phyloP scores from a whole-genome alignment of 2,113 vertebrate species.

The Amblyornis subalaris region DNA sequence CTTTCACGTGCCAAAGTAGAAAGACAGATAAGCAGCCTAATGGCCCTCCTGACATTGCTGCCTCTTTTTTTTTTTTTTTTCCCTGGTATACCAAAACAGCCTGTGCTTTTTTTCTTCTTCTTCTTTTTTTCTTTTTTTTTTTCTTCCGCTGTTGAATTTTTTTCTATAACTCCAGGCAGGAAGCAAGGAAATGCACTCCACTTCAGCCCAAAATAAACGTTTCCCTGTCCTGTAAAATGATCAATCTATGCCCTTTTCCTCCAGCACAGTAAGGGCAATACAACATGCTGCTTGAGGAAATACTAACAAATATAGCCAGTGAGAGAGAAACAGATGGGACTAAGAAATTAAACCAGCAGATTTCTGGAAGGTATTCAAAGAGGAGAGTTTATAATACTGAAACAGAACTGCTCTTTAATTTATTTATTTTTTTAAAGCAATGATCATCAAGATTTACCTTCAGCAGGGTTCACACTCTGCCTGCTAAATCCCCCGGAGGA shows the following conservation, averaged over 20 bases:
- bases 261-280: slow-evolving; percentile 71
- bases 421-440: slow-evolving; percentile 54
- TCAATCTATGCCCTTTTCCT: slow-evolving; percentile 75
- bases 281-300: slow-evolving; percentile 79
- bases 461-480: neutral
- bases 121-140: neutral
- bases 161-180: slow-evolving; percentile 46
- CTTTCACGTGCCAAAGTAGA: slow-evolving; percentile 72
- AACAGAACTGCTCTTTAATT: slow-evolving; percentile 74
- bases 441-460: slow-evolving; percentile 55
- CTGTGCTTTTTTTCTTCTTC: neutral
- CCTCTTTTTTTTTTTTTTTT: slow-evolving; percentile 5
- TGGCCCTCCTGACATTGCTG: slow-evolving; percentile 80
- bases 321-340: slow-evolving; percentile 80
- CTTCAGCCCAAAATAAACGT: slow-evolving; percentile 65
- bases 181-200: slow-evolving; percentile 45
- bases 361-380: slow-evolving; percentile 77
- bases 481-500: slow-evolving; percentile 38
- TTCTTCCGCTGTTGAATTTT: neutral
- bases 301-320: slow-evolving; percentile 80
- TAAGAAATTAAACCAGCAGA: slow-evolving; percentile 80
- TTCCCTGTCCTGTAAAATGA: slow-evolving; percentile 73
- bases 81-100: slow-evolving; percentile 27
- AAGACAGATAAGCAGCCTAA: slow-evolving; percentile 88
- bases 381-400: slow-evolving; percentile 68